Evolutionary conservation across 2,888 invertebrate species (phyloP), one percentile per base, ranked within the genome.

Genomic region (Agrotis puta): DNA sequence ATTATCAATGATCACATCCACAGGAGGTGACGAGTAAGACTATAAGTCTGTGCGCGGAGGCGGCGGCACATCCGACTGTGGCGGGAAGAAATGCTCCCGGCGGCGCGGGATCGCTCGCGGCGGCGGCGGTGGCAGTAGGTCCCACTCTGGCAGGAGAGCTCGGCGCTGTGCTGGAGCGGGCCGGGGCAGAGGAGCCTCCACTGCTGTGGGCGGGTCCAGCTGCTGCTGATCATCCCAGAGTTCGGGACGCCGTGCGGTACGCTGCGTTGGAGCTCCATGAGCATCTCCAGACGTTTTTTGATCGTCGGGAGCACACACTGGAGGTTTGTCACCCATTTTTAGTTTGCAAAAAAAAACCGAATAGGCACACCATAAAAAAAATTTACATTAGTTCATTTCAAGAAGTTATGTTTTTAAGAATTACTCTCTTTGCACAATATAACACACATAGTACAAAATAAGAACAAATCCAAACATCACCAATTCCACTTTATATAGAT

Each of bases 211-310:
- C 97, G 86, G 97, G 97, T 71, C 96, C 98, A 0, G 97, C 97
- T 24, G 97, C 97, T 13, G 97, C 98, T 33, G 98, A 98, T 71
- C 94, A 95, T 83, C 96, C 97, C 18, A 96, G 97, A 68, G 96
- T 99, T 13, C 97, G 98, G 9, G 99, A 99, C 92, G 97, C 98
- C 3, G 97, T 99, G 66, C 97, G 98, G 64, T 99, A 98, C 92
- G 98, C 98, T 80, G 97, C 99, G 88, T 96, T 99, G 51, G 99
- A 99, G 92, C 98, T 99, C 82, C 98, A 99, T 87, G 99, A 99
- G 89, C 99, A 99, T 92, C 97, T 99, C 82, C 99, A 99, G 92
- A 99, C 99, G 0, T 99, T 98, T 92, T 97, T 98, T 85, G 99
- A 99, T 92, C 97, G 98, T 74, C 98, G 98, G 86, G 99, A 99